Evolutionary conservation across 1,140 invertebrate species (phyloP), one percentile per base, ranked within the genome.

Genomic region (Drosophila hydei): DNA sequence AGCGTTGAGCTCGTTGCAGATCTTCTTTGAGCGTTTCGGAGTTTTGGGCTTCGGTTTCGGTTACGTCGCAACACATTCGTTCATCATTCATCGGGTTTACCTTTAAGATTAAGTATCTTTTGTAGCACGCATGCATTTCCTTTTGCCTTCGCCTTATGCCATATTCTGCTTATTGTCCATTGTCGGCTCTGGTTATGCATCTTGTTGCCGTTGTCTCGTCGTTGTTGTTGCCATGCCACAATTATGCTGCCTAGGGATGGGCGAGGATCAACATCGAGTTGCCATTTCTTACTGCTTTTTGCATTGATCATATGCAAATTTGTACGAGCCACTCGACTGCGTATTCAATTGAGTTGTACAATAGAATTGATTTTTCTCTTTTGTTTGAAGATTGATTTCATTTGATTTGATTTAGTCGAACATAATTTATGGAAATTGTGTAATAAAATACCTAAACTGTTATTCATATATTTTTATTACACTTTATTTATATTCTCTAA

Each of bases 51-150:
- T 55, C 55, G 72, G 76, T 88, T 87, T 59, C 75, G 63, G 61
- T 87, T 68, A 72, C 73, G 74, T 72, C 69, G 75, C 78, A 61
- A 25, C 48, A 47, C 74, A 80, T 84, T 76, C 79, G 80, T 87
- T 87, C 81, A 81, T 85, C 81, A 85, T 85, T 85, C 81, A 87
- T 77, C 81, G 74, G 83, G 74, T 81, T 90, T 88, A 70, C 79
- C 68, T 90, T 75, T 84, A 78, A 80, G 88, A 90, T 90, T 84
- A 90, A 90, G 79, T 90, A 77, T 83, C 79, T 77, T 83, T 90
- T 81, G 78, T 81, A 47, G 56, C 65, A 61, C 47, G 61, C 72
- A 60, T 69, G 72, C 76, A 79, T 85, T 84, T 83, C 75, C 75
- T 75, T 79, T 79, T 75, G 76, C 76, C 76, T 70, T 72, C 43